phyloP scores from a whole-genome alignment of 2,113 vertebrate species.

The Pelecanoides urinatrix region DNA sequence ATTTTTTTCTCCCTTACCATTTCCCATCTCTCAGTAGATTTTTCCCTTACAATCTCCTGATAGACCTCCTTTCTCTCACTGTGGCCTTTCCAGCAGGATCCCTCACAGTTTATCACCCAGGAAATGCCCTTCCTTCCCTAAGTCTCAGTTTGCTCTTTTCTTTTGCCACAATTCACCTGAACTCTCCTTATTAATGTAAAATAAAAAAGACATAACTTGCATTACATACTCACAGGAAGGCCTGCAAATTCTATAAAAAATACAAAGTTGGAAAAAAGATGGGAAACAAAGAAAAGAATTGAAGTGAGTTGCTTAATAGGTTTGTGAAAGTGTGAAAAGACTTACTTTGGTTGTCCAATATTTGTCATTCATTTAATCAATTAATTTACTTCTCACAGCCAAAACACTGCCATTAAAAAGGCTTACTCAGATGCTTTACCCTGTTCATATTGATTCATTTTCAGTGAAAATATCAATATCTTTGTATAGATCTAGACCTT shows the following conservation, averaged over 20 bases:
- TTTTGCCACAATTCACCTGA: background rate
- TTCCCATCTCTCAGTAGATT: background rate
- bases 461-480: slow-evolving; percentile 93
- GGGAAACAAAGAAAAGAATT: slow-evolving; percentile 25
- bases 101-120: background rate
- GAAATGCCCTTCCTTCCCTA: background rate
- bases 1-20: background rate
- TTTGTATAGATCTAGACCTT: slow-evolving; percentile 84
- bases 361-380: slow-evolving; percentile 84
- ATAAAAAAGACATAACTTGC: background rate
- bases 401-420: slow-evolving; percentile 85
- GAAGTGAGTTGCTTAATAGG: slow-evolving; percentile 46
- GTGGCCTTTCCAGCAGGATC: background rate
- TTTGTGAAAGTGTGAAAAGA: slow-evolving; percentile 63
- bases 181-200: background rate
- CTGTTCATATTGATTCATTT: slow-evolving; percentile 85
- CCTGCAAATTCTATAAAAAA: slow-evolving; percentile 1
- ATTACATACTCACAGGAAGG: background rate
- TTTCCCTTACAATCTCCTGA: background rate
- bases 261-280: background rate
- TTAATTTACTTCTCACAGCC: slow-evolving; percentile 85
- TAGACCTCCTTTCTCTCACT: background rate
- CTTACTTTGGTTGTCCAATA: slow-evolving; percentile 74
- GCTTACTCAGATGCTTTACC: slow-evolving; percentile 83
- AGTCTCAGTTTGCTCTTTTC: background rate